Percentiles rank a stretch among this genome's conserved stretches.
phyloP scores from a whole-genome alignment of 1,140 invertebrate genomes.

The Sycophila sp. region DNA sequence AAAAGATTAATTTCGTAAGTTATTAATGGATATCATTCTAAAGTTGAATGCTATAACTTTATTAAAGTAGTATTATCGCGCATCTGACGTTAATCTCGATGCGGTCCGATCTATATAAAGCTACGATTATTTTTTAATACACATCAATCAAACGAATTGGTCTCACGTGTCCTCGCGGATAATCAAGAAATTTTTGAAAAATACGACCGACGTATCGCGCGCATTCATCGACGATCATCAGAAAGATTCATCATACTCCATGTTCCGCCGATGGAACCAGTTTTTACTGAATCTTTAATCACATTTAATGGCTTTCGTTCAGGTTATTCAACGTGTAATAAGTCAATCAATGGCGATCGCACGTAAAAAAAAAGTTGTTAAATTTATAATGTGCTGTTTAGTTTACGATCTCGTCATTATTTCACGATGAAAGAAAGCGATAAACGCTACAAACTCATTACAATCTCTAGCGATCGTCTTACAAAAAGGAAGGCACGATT shows the following conservation, averaged over 20 bases:
- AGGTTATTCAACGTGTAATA: neutral
- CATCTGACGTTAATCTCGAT: neutral
- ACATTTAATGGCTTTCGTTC: neutral
- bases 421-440: too few relatives aligned
- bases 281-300: constrained; percentile 8
- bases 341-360: neutral
- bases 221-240: constrained; percentile 19
- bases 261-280: neutral
- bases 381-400: too few relatives aligned
- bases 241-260: constrained; percentile 3
- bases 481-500: too few relatives aligned
- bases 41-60: too few relatives aligned
- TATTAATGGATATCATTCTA: too few relatives aligned
- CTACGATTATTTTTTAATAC: neutral
- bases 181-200: constrained; percentile 6
- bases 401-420: too few relatives aligned
- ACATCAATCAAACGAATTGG: constrained; percentile 14
- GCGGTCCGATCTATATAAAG: neutral
- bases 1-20: too few relatives aligned
- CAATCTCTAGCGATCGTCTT: too few relatives aligned
- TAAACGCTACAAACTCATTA: too few relatives aligned
- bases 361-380: too few relatives aligned
- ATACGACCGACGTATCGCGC: constrained; percentile 1
- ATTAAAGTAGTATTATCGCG: too few relatives aligned
- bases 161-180: neutral